Percentiles rank a stretch among this genome's conserved stretches.
These are phyloP conservation scores for Hemicrepidius hirtus DNA, from an alignment of 2,888 invertebrate genomes.

Conservation along the genomic window DNA sequence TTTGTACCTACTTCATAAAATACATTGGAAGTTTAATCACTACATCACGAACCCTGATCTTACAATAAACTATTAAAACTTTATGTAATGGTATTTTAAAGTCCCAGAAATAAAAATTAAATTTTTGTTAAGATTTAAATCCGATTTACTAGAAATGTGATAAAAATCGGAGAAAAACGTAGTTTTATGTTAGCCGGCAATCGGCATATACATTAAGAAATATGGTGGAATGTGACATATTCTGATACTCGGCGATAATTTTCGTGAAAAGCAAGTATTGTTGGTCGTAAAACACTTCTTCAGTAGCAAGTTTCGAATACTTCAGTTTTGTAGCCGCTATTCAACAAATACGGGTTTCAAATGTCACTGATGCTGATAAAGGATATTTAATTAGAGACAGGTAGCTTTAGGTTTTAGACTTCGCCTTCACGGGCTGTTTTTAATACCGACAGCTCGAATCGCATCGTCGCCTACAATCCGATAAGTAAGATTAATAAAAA, in stretches of 20 bases:
- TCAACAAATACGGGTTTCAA: constrained; percentile 53
- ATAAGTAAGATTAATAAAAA: constrained; percentile 52
- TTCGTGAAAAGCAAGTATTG: constrained; percentile 53
- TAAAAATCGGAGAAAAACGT: constrained; percentile 11
- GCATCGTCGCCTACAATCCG: constrained; percentile 45
- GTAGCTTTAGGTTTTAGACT: constrained; percentile 52
- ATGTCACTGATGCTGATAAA: constrained; percentile 55
- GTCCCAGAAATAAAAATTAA: too few relatives aligned
- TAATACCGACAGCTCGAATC: constrained; percentile 38
- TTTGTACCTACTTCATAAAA: too few relatives aligned
- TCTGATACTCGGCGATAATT: constrained; percentile 55
- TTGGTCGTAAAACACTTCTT: constrained; percentile 55
- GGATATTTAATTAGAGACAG: constrained; percentile 56
- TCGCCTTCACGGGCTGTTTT: constrained; percentile 44
- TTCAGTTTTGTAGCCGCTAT: constrained; percentile 56
- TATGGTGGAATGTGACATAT: constrained; percentile 50
- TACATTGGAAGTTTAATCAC: too few relatives aligned
- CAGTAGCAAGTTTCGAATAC: constrained; percentile 58
- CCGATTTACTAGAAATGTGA: neutral
- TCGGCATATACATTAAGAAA: constrained; percentile 33
- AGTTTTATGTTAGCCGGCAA: neutral
- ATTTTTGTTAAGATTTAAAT: neutral
- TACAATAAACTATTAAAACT: too few relatives aligned
- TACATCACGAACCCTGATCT: too few relatives aligned
- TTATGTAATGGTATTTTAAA: too few relatives aligned